Percentiles rank a stretch among this genome's conserved stretches.
Evolutionary conservation across 2,888 invertebrate species (phyloP).

Genomic region (Idaea aversata): DNA sequence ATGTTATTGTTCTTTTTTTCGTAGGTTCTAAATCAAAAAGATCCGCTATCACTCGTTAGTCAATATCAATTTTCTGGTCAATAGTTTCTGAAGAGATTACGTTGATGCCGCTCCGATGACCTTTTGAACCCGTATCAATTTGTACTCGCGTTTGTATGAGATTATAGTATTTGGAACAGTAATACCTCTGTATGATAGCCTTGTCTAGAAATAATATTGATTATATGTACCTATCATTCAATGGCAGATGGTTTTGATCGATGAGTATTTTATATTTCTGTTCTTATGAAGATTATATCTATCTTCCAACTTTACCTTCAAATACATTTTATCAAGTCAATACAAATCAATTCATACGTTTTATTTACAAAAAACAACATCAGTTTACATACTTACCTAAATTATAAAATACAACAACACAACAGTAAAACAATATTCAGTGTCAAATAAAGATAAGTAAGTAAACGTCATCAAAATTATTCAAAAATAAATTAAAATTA

Average conservation of each 20-base stretch:
- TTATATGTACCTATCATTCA: slow-evolving; percentile 5
- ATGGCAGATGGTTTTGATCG: background rate
- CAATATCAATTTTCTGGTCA: slow-evolving; percentile 17
- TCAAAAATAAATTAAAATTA: too few species aligned
- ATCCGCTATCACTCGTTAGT: background rate
- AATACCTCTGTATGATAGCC: slow-evolving; percentile 10
- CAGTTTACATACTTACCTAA: too few species aligned
- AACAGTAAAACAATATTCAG: too few species aligned
- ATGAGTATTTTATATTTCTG: background rate
- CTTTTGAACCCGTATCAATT: slow-evolving; percentile 34
- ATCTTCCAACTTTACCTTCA: too few species aligned
- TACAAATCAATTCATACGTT: too few species aligned
- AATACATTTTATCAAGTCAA: too few species aligned
- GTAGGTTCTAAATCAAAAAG: background rate
- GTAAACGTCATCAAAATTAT: too few species aligned
- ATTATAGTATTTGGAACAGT: slow-evolving; percentile 27
- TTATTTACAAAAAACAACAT: too few species aligned
- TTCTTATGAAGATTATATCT: too few species aligned
- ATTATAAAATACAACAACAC: too few species aligned
- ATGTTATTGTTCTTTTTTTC: background rate
- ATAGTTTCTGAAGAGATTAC: slow-evolving; percentile 26
- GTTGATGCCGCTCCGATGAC: slow-evolving; percentile 46
- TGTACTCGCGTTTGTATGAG: slow-evolving; percentile 28
- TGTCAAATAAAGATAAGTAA: too few species aligned
- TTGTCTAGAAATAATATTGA: slow-evolving; percentile 19